phyloP scores from a whole-genome alignment of 2,113 vertebrate genomes.

The Mungos mungo region DNA sequence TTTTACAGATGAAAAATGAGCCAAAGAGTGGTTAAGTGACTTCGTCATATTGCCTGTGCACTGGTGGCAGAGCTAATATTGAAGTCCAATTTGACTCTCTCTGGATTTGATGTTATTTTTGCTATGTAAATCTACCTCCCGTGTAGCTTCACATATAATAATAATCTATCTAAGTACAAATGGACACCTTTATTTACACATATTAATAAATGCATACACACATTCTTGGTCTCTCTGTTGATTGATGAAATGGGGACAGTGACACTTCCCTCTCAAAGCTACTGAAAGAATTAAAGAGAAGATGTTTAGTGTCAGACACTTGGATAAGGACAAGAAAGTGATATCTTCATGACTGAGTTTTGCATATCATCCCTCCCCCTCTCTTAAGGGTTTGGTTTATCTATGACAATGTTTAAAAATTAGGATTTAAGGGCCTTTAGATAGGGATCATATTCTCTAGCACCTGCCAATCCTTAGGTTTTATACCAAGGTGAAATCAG shows the following conservation, averaged over 20 bases:
- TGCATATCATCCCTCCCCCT: neutral
- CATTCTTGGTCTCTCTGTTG: neutral
- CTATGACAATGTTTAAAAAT: slow-evolving; percentile 30
- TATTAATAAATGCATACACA: neutral
- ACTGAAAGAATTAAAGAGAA: neutral
- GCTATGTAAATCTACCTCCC: neutral
- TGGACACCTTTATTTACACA: neutral
- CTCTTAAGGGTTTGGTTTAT: neutral
- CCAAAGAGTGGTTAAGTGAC: neutral
- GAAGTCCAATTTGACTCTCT: neutral
- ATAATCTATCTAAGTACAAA: neutral
- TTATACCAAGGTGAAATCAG: neutral
- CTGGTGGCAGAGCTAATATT: neutral
- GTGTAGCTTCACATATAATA: neutral
- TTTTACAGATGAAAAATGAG: neutral
- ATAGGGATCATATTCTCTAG: neutral
- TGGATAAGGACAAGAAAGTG: neutral
- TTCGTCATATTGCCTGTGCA: neutral
- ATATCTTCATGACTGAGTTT: neutral
- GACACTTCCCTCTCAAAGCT: neutral
- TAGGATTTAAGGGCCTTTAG: neutral
- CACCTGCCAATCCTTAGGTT: neutral
- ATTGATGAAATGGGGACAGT: neutral
- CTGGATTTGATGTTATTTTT: neutral
- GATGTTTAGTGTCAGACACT: neutral